Conservation (phyloP, 2,888 invertebrate species). For the Athalia cordata region DNA sequence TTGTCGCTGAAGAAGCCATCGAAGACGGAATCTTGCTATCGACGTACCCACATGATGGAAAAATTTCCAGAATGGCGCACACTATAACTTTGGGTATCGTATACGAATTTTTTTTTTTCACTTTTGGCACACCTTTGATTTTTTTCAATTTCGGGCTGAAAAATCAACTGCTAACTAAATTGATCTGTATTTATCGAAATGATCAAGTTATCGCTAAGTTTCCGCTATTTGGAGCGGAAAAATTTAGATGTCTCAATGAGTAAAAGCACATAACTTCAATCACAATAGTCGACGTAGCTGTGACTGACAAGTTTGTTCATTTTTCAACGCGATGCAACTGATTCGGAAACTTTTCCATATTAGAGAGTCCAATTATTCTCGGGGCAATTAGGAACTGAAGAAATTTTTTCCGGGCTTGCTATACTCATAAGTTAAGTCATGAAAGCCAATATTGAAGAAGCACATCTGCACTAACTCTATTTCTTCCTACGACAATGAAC, state of each 20-base stretch:
- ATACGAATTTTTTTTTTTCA: background rate
- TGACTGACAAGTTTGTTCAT: constrained; percentile 27
- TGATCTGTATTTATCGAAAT: no score
- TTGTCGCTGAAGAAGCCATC: constrained; percentile 26
- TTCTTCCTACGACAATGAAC: constrained; percentile 10
- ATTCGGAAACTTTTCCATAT: background rate
- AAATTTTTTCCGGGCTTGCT: constrained; percentile 11
- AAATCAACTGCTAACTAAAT: no score
- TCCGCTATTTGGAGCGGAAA: no score
- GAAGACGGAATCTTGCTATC: constrained; percentile 9
- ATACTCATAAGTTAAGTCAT: no score
- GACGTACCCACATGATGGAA: constrained; percentile 3
- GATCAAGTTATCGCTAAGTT: no score
- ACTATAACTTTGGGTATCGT: background rate
- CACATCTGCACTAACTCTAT: no score
- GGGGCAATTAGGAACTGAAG: constrained; percentile 3
- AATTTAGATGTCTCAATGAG: background rate
- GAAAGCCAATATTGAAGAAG: no score
- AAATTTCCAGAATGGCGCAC: background rate
- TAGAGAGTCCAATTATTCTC: constrained; percentile 33
- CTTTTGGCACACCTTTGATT: no score
- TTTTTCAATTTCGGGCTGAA: no score
- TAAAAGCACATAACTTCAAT: constrained; percentile 15
- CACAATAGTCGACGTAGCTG: constrained; percentile 33
- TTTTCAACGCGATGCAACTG: constrained; percentile 27